These are phyloP conservation scores for Apteryx owenii DNA, from an alignment of 2,113 vertebrate genomes.

Conservation along the genomic window DNA sequence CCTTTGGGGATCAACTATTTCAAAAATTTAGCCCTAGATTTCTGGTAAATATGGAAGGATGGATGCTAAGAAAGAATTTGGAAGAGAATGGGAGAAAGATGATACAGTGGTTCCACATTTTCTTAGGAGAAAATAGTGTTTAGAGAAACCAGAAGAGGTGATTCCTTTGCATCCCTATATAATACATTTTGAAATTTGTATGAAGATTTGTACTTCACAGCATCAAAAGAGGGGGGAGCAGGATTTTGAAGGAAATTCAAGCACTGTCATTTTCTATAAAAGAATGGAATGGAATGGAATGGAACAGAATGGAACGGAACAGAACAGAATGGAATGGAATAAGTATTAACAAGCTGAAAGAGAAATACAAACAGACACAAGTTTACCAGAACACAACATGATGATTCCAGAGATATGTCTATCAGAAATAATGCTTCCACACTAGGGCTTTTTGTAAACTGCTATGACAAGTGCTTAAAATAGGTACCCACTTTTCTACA, in stretches of 20 bases:
- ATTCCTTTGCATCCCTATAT: background rate
- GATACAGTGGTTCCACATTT: background rate
- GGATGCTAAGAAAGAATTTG: background rate
- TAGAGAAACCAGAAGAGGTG: background rate
- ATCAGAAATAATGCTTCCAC: background rate
- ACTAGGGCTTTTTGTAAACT: background rate
- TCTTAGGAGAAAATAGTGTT: background rate
- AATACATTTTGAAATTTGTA: background rate
- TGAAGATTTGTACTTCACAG: background rate
- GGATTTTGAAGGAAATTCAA: background rate
- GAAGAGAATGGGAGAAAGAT: background rate
- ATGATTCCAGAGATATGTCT: background rate
- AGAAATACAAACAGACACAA: background rate
- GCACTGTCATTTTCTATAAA: background rate
- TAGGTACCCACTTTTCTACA: background rate
- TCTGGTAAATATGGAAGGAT: background rate
- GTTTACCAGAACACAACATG: background rate
- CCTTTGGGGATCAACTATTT: background rate
- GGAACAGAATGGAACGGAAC: too few species aligned
- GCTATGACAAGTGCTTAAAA: background rate
- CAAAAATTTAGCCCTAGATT: background rate
- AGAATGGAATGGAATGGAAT: too few species aligned
- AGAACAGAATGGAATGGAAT: too few species aligned
- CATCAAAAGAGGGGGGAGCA: background rate
- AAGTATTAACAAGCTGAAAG: background rate